phyloP scores from a whole-genome alignment of 1,140 invertebrate species.

The Drosophila mauritiana region DNA sequence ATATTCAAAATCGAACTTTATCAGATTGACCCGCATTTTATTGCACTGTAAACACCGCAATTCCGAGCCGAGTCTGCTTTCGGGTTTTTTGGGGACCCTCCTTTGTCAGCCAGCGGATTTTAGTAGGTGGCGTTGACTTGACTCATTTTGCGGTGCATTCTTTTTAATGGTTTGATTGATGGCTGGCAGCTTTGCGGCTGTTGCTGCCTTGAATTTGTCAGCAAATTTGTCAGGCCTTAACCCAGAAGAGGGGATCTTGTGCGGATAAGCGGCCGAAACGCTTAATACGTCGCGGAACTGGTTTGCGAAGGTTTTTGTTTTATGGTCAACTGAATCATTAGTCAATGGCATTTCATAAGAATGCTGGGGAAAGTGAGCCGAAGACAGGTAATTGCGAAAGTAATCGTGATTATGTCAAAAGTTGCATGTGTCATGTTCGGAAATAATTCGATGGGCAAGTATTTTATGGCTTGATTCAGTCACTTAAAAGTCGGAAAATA shows the following conservation, averaged over 20 bases:
- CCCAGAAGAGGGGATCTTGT: constrained; percentile 12
- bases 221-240: constrained; percentile 74
- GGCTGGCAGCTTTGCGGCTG: constrained; percentile 69
- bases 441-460: background rate
- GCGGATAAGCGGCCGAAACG: constrained; percentile 11
- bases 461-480: background rate
- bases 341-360: constrained; percentile 60
- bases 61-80: constrained; percentile 1
- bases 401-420: constrained; percentile 44
- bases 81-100: constrained; percentile 16
- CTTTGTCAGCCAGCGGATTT: constrained; percentile 31
- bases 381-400: constrained; percentile 63
- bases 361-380: constrained; percentile 49
- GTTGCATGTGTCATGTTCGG: constrained; percentile 1
- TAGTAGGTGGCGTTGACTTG: constrained; percentile 75
- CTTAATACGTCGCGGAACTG: constrained; percentile 61
- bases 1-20: background rate
- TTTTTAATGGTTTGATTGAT: constrained; percentile 83
- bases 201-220: constrained; percentile 79
- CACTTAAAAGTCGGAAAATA: background rate
- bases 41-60: background rate
- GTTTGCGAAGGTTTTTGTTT: constrained; percentile 55
- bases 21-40: background rate
- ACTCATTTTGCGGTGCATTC: constrained; percentile 78
- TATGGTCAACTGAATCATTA: constrained; percentile 75